Evolutionary conservation across 2,797 vertebrate species (phyloP).

Genomic region (Orestias chungarensis): DNA sequence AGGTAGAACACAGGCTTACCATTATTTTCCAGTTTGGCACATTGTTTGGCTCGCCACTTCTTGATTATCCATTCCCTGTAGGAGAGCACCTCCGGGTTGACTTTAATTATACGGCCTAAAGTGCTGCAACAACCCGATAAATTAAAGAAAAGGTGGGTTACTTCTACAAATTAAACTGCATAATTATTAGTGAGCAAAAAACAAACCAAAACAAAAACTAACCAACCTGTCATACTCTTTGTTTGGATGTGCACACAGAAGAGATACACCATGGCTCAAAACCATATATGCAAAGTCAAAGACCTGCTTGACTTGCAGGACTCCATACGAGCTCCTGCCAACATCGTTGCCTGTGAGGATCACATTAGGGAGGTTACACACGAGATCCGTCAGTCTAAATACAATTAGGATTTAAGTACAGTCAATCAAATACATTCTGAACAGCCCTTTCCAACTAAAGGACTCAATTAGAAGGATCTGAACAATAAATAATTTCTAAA

Average conservation of each 20-base stretch:
- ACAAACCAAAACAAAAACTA: not conserved
- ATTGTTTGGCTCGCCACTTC: constrained; percentile 88
- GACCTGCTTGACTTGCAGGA: constrained; percentile 97
- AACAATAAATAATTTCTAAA: not conserved
- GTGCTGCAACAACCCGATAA: constrained; percentile 77
- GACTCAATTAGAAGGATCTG: not conserved
- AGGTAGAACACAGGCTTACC: constrained; percentile 60
- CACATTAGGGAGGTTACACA: not conserved
- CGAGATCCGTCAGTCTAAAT: not conserved
- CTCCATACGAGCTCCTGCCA: constrained; percentile 94
- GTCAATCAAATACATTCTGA: not conserved
- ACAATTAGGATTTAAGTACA: not conserved
- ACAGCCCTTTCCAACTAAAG: not conserved
- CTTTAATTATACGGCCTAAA: constrained; percentile 95
- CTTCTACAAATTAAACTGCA: not conserved
- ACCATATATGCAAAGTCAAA: constrained; percentile 99
- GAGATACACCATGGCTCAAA: constrained; percentile 91
- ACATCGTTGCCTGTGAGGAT: constrained; percentile 89
- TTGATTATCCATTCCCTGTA: constrained; percentile 95
- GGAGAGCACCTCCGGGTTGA: constrained; percentile 92
- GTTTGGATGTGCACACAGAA: constrained; percentile 92
- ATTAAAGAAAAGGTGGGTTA: not conserved
- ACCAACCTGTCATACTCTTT: constrained; percentile 93
- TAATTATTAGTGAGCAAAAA: not conserved
- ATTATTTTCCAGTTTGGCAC: constrained; percentile 73